Percentiles rank a stretch among this genome's conserved stretches.
phyloP scores from a whole-genome alignment of 2,113 vertebrate species.

The Toxotes jaculatrix region DNA sequence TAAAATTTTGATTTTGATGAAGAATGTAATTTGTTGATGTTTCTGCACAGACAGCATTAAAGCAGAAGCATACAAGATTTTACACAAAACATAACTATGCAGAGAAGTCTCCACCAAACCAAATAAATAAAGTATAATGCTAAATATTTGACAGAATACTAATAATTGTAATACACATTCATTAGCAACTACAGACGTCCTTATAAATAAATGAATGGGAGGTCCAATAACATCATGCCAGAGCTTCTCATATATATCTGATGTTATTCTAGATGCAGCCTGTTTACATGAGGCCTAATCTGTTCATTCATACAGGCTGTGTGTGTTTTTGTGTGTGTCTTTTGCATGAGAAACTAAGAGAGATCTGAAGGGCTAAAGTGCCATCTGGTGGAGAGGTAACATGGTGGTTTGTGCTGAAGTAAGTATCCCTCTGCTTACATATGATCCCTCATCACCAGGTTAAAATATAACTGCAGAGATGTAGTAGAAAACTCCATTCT shows the following conservation, averaged over 20 bases:
- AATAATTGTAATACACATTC: constrained; percentile 67
- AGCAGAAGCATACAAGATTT: constrained; percentile 29
- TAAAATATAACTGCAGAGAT: constrained; percentile 19
- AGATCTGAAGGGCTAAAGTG: constrained; percentile 81
- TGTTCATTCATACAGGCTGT: constrained; percentile 59
- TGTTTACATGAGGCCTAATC: constrained; percentile 64
- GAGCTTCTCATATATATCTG: constrained; percentile 51
- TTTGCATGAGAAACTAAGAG: constrained; percentile 8
- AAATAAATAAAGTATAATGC: constrained; percentile 63
- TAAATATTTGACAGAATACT: constrained; percentile 75
- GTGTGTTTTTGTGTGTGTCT: constrained; percentile 42
- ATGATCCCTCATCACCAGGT: constrained; percentile 28
- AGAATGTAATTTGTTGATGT: constrained; percentile 41
- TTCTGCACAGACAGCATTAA: constrained; percentile 26
- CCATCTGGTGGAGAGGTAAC: constrained; percentile 82
- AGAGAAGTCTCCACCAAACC: constrained; percentile 25
- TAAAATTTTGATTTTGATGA: constrained; percentile 25
- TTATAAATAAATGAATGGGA: constrained; percentile 71
- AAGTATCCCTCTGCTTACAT: neutral
- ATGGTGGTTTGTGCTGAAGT: neutral
- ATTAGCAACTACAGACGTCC: constrained; percentile 53
- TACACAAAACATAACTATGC: constrained; percentile 32
- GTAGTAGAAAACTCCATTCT: neutral
- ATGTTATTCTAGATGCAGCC: constrained; percentile 49
- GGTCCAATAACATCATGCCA: constrained; percentile 54